phyloP scores from a whole-genome alignment of 2,888 invertebrate species.

The Melanotus villosus region DNA sequence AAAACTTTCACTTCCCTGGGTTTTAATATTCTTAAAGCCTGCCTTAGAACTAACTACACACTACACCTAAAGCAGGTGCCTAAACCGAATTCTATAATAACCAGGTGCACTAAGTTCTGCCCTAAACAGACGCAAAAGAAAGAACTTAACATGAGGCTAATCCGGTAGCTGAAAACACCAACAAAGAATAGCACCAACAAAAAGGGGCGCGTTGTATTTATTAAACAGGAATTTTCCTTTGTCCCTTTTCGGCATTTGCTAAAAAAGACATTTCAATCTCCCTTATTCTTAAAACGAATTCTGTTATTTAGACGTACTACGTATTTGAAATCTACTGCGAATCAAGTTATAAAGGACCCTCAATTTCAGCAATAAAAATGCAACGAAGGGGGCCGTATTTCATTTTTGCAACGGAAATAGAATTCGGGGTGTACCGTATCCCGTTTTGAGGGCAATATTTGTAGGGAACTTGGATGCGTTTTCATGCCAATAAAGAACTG shows the following conservation, averaged over 20 bases:
- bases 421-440: not conserved
- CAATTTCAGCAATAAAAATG: conserved; percentile 16
- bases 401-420: conserved; percentile 10
- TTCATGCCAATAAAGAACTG: not conserved
- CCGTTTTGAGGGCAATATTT: too few species aligned
- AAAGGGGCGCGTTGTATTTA: conserved; percentile 1
- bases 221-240: conserved; percentile 17
- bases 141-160: not conserved
- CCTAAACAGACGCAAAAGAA: not conserved
- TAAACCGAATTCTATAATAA: not conserved
- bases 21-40: too few species aligned
- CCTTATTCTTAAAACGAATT: not conserved
- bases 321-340: conserved; percentile 13
- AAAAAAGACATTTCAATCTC: conserved; percentile 23
- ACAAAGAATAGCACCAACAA: not conserved
- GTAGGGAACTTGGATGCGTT: not conserved
- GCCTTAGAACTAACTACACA: too few species aligned
- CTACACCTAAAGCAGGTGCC: too few species aligned
- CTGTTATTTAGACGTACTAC: not conserved
- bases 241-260: not conserved
- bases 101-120: not conserved
- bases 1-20: too few species aligned
- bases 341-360: conserved; percentile 5
- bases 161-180: not conserved
- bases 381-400: not conserved